phyloP scores from a whole-genome alignment of 2,888 invertebrate genomes.

The Patella caerulea region DNA sequence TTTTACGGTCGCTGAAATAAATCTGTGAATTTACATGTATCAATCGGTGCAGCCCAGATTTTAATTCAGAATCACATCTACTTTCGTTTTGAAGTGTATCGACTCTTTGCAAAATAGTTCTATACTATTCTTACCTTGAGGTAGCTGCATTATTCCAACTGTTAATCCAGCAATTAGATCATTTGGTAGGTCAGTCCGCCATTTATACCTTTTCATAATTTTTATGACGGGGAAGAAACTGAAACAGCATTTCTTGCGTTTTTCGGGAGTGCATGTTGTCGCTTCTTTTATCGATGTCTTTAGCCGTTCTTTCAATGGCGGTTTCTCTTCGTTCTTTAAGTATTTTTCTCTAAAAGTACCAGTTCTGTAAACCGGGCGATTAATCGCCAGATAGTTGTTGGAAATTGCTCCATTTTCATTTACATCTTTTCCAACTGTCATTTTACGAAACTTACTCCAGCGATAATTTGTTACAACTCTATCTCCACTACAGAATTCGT shows the following conservation, averaged over 20 bases:
- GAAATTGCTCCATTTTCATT: not conserved
- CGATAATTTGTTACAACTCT: no score
- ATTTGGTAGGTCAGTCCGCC: constrained; percentile 75
- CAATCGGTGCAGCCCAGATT: no score
- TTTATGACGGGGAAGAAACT: constrained; percentile 61
- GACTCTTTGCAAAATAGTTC: no score
- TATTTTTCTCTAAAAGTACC: constrained; percentile 37
- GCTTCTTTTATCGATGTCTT: constrained; percentile 25
- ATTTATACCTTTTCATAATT: constrained; percentile 65
- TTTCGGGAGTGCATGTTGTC: constrained; percentile 43
- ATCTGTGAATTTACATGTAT: no score
- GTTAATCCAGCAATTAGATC: constrained; percentile 89
- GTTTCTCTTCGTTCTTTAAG: constrained; percentile 27
- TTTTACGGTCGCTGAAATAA: no score
- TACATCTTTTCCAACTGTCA: not conserved
- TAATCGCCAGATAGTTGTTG: constrained; percentile 21
- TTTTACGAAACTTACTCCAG: no score
- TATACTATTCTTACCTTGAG: constrained; percentile 66
- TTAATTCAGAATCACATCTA: no score
- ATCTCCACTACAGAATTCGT: no score
- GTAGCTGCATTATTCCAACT: constrained; percentile 76
- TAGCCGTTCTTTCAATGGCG: constrained; percentile 15
- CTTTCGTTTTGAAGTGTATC: no score
- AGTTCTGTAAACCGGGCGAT: constrained; percentile 38
- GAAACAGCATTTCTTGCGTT: constrained; percentile 39